Conservation (phyloP, 2,888 invertebrate genomes). For the Parelbella ahira region DNA sequence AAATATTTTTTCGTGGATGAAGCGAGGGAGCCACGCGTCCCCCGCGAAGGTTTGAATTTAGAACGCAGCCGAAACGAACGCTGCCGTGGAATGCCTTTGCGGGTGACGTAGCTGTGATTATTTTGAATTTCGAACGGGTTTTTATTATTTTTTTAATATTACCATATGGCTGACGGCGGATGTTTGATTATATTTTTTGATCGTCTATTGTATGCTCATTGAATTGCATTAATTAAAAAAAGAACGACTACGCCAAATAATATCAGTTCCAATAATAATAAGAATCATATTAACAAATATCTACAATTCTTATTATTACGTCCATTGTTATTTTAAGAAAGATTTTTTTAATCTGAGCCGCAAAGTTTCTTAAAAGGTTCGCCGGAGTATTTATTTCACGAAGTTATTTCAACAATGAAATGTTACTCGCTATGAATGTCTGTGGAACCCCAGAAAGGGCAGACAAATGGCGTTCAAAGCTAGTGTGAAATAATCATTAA, state of each 20-base stretch:
- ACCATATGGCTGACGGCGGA: too few relatives aligned
- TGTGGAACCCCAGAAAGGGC: conserved; percentile 9
- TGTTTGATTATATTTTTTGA: too few relatives aligned
- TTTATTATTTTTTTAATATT: conserved; percentile 22
- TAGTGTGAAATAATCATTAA: conserved; percentile 33
- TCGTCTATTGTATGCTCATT: too few relatives aligned
- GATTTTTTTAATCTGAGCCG: too few relatives aligned
- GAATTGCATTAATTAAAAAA: too few relatives aligned
- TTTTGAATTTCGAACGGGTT: conserved; percentile 39
- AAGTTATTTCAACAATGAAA: not conserved
- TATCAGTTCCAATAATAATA: too few relatives aligned
- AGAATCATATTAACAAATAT: too few relatives aligned
- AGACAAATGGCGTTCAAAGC: conserved; percentile 9
- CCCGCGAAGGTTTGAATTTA: conserved; percentile 74
- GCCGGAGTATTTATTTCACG: too few relatives aligned
- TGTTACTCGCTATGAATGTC: not conserved
- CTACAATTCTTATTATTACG: too few relatives aligned
- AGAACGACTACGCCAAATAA: too few relatives aligned
- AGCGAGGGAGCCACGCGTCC: conserved; percentile 49
- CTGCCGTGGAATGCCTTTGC: conserved; percentile 68
- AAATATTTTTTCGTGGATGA: conserved; percentile 45
- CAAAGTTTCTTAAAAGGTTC: too few relatives aligned
- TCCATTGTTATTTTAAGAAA: too few relatives aligned
- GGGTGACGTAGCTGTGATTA: conserved; percentile 54
- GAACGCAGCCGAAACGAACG: conserved; percentile 51